Conservation (phyloP, 1,140 invertebrate genomes). For the Rhysida immarginata region DNA sequence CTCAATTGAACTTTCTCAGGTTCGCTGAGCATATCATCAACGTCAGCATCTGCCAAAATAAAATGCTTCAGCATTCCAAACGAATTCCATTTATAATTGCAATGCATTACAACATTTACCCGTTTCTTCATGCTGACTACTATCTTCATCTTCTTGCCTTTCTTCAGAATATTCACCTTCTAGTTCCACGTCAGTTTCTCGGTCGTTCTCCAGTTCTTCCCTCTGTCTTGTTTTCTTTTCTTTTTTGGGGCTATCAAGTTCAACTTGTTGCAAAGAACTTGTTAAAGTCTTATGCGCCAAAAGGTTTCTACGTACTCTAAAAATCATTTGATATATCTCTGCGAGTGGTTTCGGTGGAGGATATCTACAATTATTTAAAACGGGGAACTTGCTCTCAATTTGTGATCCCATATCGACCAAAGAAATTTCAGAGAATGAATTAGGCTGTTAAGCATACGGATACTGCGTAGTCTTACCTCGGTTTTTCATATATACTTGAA, state of each 20-base stretch:
- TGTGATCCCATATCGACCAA: no score
- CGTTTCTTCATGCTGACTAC: conserved; percentile 3
- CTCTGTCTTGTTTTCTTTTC: neutral
- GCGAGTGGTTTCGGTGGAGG: conserved; percentile 15
- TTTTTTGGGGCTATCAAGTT: neutral
- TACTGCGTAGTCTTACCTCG: conserved; percentile 15
- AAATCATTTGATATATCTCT: conserved; percentile 17
- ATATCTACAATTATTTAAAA: neutral
- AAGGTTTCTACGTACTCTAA: conserved; percentile 13
- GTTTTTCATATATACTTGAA: conserved; percentile 5
- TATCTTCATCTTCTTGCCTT: conserved; percentile 1
- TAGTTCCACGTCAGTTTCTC: neutral
- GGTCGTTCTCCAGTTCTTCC: neutral
- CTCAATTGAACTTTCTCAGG: neutral
- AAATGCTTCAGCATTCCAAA: no score
- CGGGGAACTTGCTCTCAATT: no score
- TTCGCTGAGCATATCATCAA: neutral
- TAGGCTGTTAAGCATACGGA: no score
- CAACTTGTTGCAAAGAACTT: neutral
- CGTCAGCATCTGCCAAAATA: conserved; percentile 1
- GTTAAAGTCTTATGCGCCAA: conserved; percentile 10
- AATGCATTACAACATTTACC: neutral
- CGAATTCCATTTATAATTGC: no score
- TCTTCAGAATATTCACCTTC: neutral
- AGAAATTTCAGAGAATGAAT: no score